These are phyloP conservation scores for Rosalia funebris DNA, from an alignment of 2,888 invertebrate species.

Conservation along the genomic window DNA sequence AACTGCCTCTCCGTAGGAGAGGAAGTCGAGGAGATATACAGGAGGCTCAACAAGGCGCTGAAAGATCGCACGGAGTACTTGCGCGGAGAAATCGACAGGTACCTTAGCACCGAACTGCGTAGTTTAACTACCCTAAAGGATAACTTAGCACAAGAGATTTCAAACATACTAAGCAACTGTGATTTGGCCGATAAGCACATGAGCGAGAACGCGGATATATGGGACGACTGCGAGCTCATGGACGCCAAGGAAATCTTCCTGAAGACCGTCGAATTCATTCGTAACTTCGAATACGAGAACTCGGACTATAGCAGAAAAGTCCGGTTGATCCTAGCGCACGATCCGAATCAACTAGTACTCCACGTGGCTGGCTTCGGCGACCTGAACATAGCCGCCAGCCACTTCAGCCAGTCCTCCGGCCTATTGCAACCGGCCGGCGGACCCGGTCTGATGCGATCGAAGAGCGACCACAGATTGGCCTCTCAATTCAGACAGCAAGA, in stretches of 20 bases:
- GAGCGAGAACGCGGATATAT: conserved; percentile 83
- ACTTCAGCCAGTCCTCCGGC: conserved; percentile 64
- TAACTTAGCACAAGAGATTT: conserved; percentile 93
- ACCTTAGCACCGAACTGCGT: conserved; percentile 87
- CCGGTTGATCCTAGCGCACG: conserved; percentile 88
- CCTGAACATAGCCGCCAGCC: conserved; percentile 78
- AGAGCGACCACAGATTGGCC: conserved; percentile 91
- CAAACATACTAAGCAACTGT: conserved; percentile 95
- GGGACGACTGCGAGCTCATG: conserved; percentile 93
- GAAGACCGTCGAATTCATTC: conserved; percentile 93
- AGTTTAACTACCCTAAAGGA: conserved; percentile 89
- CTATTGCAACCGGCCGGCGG: conserved; percentile 70
- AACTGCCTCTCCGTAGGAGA: conserved; percentile 91
- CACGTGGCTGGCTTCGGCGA: conserved; percentile 92
- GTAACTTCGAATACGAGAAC: conserved; percentile 94
- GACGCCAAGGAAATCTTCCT: conserved; percentile 96
- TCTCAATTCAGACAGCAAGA: conserved; percentile 89
- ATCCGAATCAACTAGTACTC: conserved; percentile 89
- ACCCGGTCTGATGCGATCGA: conserved; percentile 89
- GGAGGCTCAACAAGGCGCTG: conserved; percentile 85
- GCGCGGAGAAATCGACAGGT: conserved; percentile 91
- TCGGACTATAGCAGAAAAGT: conserved; percentile 88
- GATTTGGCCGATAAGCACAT: conserved; percentile 95
- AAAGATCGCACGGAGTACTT: conserved; percentile 90
- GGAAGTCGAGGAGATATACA: conserved; percentile 93